Evolutionary conservation across 2,113 vertebrate species (phyloP).

Genomic region (Bufo gargarizans): DNA sequence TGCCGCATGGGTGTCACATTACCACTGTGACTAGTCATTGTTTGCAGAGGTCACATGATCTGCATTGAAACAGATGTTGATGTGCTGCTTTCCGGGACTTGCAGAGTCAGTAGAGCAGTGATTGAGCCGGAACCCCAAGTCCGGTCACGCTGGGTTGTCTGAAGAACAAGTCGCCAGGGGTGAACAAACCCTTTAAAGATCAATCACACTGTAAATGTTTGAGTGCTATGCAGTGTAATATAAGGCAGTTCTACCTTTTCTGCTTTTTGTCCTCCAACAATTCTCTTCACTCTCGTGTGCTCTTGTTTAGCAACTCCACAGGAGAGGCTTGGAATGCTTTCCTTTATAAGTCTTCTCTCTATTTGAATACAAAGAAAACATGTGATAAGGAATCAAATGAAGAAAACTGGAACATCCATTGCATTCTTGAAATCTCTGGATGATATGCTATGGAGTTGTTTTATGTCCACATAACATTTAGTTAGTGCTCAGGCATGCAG

Average conservation of each 20-base stretch:
- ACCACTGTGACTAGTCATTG: too few species aligned
- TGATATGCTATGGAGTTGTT: not conserved
- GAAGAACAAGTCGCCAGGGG: too few species aligned
- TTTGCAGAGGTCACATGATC: too few species aligned
- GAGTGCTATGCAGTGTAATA: not conserved
- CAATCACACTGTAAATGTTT: not conserved
- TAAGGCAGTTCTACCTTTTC: conserved; percentile 66
- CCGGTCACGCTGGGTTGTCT: too few species aligned
- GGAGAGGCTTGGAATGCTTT: conserved; percentile 64
- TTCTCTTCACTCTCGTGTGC: conserved; percentile 70
- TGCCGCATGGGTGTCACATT: too few species aligned
- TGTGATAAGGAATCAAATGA: not conserved
- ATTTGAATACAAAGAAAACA: conserved; percentile 64
- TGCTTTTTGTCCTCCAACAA: conserved; percentile 74
- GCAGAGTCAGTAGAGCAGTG: too few species aligned
- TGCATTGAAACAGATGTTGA: too few species aligned
- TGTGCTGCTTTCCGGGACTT: too few species aligned
- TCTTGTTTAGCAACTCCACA: conserved; percentile 68
- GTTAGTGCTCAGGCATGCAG: too few species aligned
- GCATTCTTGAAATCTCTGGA: not conserved
- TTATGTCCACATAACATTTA: too few species aligned
- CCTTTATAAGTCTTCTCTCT: conserved; percentile 76
- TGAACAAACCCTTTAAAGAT: too few species aligned
- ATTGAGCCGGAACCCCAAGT: too few species aligned
- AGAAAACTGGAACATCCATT: not conserved